Percentiles rank a stretch among this genome's conserved stretches.
Conservation (phyloP, 2,113 vertebrate genomes). For the Polypterus bichir region DNA sequence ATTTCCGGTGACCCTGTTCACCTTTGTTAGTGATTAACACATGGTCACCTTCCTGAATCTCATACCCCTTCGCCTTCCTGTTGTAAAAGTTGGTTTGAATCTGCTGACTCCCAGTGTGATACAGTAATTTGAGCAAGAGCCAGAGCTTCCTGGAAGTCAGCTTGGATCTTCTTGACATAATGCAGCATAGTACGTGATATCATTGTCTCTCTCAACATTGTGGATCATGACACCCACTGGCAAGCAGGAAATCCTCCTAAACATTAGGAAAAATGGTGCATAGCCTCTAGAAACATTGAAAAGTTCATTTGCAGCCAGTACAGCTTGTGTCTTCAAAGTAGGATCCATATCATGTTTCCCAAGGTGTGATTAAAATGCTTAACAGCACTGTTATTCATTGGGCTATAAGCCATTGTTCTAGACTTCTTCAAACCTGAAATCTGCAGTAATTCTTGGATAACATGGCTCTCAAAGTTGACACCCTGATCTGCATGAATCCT, state of each 20-base stretch:
- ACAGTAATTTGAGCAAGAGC: background rate
- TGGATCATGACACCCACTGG: background rate
- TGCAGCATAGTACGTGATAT: no score
- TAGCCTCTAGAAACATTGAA: background rate
- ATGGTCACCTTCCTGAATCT: background rate
- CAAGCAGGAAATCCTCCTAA: background rate
- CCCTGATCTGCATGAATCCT: background rate
- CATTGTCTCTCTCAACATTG: no score
- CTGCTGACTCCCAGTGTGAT: background rate
- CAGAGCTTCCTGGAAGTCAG: no score
- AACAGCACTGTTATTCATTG: no score
- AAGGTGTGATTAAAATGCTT: background rate
- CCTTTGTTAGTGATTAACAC: background rate
- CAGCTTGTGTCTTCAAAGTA: no score
- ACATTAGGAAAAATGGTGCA: background rate
- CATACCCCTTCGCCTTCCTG: background rate
- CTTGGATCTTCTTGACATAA: no score
- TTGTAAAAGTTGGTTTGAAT: background rate
- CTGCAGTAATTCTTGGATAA: background rate
- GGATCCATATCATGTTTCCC: no score
- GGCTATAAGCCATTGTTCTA: background rate
- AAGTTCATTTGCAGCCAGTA: no score
- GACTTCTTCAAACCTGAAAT: background rate
- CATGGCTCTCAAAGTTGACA: background rate
- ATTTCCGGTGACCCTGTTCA: background rate